Base-by-base conservation (phyloP, 2,888 invertebrate species). In the Seira ritae region DNA sequence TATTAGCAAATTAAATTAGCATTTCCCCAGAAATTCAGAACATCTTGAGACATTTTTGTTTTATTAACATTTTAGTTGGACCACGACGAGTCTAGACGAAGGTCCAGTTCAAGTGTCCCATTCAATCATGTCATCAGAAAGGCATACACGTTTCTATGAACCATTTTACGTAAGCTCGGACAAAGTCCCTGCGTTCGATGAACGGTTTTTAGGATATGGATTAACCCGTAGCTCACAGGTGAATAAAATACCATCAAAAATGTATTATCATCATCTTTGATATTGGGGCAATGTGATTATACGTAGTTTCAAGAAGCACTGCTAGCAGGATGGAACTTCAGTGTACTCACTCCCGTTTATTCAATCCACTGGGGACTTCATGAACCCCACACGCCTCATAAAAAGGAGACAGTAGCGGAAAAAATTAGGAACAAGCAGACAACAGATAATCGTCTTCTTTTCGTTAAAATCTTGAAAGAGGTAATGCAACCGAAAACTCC, bases 121-220 rank as follows among this genome's bases (percentile, higher is more conserved):
- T 75, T 20, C 66, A 55, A 55, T n/a, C 37, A 75, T 46, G 22
- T 23, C 60, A 55, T 62, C 60, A 37, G 69, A 31, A 31, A 31
- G 31, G 8, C 31, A 31, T 31, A 31, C 31, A 4, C 31, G 31
- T 15, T 66, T 71, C n/a, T 97, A 97, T 91, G 97, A 97, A 91
- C 97, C 97, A 0, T 97, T 97, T 92, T 97, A 97, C 91, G 50
- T 84, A 2, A 75, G 79, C 42, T 55, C 75, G 1, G 75, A 79
- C 50, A 65, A 37, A 17, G 79, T 80, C 42, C 79, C 84, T 2
- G 55, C 74, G 8, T 80, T 75, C 19, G 70, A 79, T 19, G 84
- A 84, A 60, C 42, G 79, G 6, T 84, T 84, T 75, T n/a, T 84
- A 19, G 84, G 84, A 24, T 84, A 84, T 42, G 84, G 84, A 2